Percentiles rank a stretch among this genome's conserved stretches.
phyloP scores from a whole-genome alignment of 2,113 vertebrate genomes.

The Gorsachius goisagi region DNA sequence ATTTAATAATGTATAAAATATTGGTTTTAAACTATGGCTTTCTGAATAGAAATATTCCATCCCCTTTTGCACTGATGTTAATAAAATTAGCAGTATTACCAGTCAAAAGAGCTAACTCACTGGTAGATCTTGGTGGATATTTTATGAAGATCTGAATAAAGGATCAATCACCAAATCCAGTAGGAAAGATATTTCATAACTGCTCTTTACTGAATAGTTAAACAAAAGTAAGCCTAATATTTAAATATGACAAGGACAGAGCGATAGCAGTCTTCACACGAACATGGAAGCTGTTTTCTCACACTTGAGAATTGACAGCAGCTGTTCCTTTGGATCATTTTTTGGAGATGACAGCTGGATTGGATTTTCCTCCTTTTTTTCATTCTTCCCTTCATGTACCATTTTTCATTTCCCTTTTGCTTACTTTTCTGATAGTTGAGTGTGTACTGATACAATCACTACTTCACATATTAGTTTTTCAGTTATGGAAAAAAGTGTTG shows the following conservation, averaged over 20 bases:
- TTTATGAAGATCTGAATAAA: conserved; percentile 56
- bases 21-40: background rate
- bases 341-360: background rate
- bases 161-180: conserved; percentile 40
- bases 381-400: background rate
- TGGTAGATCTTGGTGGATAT: conserved; percentile 22
- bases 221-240: conserved; percentile 25
- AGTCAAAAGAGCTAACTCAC: background rate
- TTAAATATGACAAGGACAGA: background rate
- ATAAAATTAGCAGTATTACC: background rate
- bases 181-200: background rate
- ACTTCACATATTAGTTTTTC: background rate
- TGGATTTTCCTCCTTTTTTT: background rate
- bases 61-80: background rate
- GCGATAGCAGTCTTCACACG: background rate
- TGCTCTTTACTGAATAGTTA: conserved; percentile 14
- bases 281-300: background rate
- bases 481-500: background rate
- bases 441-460: background rate
- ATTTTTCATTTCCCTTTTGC: conserved; percentile 12
- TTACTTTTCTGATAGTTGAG: background rate
- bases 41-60: background rate
- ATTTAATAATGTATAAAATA: background rate
- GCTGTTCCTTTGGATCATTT: background rate
- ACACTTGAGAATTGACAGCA: background rate